Evolutionary conservation across 2,113 vertebrate species (phyloP), one percentile per base, ranked within the genome.

Genomic region (Barnardius zonarius): DNA sequence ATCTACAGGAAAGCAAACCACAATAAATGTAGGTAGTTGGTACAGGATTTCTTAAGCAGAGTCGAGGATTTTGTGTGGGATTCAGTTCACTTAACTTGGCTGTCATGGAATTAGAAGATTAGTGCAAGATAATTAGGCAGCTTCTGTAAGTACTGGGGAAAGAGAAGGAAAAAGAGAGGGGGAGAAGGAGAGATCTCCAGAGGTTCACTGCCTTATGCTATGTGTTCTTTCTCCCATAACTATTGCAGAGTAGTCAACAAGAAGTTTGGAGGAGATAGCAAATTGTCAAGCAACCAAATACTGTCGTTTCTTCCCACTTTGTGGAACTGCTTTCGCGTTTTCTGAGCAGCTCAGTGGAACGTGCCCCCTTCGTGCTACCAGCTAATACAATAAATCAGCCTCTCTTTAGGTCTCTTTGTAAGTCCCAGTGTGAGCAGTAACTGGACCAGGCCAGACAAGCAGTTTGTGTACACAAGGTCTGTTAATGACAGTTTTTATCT

Each of bases 281-380:
- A 27, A 35, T 20, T 70, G 18, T n/a, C 48, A 63, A 39, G 51
- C 22, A 46, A 37, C 28, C 83, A 49, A 61, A 67, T 25, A 5
- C 14, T 61, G 33, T 39, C 0, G 15, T 89, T 75, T 93, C 10
- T 57, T 82, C 41, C 15, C 6, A 15, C 39, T 88, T 69, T 18
- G 10, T 13, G 57, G 22, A 44, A 5, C 41, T 39, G 22, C 63
- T 80, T 41, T 39, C 44, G 44, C 9, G 9, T 84, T 88, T 88
- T 63, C 59, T 43, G 37, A 88, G 59, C 49, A 9, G 9, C 17
- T 55, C 28, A 63, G 35, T 81, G 35, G 55, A 83, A 81, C 28
- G 2, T 33, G 7, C 8, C 11, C 35, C 52, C 68, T 43, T 77
- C 18, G 13, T 55, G 1, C 9, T 62, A 41, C 0, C 0, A 77